Base-by-base conservation (phyloP, 2,888 invertebrate species). In the Alsophila aescularia region DNA sequence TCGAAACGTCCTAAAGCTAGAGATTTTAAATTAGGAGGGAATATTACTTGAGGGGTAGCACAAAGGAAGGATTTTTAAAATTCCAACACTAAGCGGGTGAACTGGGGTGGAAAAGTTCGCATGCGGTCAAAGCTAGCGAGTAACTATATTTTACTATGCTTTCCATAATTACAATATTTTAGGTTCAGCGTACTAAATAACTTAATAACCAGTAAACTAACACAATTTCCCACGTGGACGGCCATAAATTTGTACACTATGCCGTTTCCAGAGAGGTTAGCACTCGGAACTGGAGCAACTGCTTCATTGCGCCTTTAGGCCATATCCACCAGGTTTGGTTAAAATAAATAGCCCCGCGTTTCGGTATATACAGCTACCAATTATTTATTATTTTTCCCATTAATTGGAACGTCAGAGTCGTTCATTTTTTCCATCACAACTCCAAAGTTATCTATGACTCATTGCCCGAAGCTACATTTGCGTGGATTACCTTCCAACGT, bases 301-400 rank as follows among this genome's bases (percentile, higher is more conserved):
- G 43, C 48, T 53, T 47, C 56, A 58, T 43, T 39, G 49, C 71
- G 52, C 72, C 70, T 48, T n/a, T 31, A 34, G 72, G 77, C 70
- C 61, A 68, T 66, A 67, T 66, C 61, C 63, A 72, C 76, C 81
- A 81, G 84, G 81, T 80, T 84, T 73, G 77, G 73, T 78, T 77
- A 67, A 77, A 82, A 80, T 77, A 81, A 79, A 83, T 82, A 78
- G 75, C 81, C 66, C 64, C 64, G 69, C 73, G 74, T 73, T 73
- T 72, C 66, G 68, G 63, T 72, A 70, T 68, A 76, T 58, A 68
- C 59, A 71, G 75, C 71, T 74, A 78, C 77, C 79, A 81, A 84
- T 83, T 81, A 83, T 81, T 54, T 49, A 54, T 48, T 40, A 49
- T 49, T 24, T 53, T 48, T 77, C 78, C 75, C 73, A 78, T 81